These are phyloP conservation scores for Acrobasis suavella DNA, from an alignment of 2,888 invertebrate species.

Conservation along the genomic window DNA sequence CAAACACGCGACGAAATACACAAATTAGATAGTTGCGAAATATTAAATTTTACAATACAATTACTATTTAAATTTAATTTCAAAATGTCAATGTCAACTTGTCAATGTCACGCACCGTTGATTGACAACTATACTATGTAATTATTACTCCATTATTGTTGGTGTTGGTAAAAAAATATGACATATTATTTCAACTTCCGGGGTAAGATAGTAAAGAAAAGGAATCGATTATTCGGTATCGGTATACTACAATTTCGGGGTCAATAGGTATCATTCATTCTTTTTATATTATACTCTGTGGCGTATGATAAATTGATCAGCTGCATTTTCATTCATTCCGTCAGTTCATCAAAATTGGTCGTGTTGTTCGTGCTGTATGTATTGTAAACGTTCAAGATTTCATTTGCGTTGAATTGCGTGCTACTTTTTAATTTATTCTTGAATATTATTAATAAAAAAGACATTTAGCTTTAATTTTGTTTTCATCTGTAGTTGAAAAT, in stretches of 20 bases:
- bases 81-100: not conserved
- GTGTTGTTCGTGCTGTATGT: conserved; percentile 18
- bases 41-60: no score
- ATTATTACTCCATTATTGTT: no score
- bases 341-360: conserved; percentile 23
- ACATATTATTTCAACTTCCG: no score
- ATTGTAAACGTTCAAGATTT: conserved; percentile 22
- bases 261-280: not conserved
- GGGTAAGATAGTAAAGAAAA: no score
- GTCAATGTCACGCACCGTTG: no score
- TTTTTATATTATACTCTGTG: not conserved
- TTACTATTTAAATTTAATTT: not conserved
- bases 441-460: not conserved
- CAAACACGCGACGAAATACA: not conserved
- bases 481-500: not conserved
- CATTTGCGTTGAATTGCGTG: conserved; percentile 22
- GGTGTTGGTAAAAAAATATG: not conserved
- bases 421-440: conserved; percentile 3
- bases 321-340: not conserved
- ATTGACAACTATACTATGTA: no score
- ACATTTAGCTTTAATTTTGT: not conserved
- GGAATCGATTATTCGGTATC: no score
- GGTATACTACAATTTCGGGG: no score
- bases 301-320: not conserved
- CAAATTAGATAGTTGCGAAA: no score